Conservation (phyloP, 2,888 invertebrate genomes). For the Cerceris rybyensis region DNA sequence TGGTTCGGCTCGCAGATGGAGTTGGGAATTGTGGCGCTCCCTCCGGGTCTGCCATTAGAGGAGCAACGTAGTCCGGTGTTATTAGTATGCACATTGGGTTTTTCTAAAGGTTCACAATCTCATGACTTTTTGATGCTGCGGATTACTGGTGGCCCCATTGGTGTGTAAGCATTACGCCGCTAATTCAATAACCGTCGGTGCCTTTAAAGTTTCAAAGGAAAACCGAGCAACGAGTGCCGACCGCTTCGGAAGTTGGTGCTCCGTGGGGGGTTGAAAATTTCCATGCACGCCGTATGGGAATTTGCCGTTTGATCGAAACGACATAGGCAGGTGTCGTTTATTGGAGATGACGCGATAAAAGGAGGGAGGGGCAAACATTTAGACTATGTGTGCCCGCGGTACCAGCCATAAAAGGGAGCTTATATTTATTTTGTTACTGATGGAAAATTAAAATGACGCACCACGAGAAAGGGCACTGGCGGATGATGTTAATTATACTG, state of each 20-base stretch:
- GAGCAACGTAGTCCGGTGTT: conserved; percentile 56
- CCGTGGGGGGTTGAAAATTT: background rate
- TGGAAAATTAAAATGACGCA: background rate
- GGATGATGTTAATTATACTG: conserved; percentile 24
- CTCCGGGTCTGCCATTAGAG: conserved; percentile 67
- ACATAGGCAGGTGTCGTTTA: background rate
- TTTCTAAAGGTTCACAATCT: conserved; percentile 44
- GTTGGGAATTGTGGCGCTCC: conserved; percentile 66
- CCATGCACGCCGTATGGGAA: background rate
- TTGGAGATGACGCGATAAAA: no score
- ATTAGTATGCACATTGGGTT: conserved; percentile 63
- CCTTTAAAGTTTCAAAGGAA: conserved; percentile 26
- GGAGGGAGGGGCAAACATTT: background rate
- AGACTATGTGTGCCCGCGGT: background rate
- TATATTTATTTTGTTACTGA: background rate
- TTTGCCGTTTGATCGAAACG: background rate
- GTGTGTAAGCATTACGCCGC: conserved; percentile 28
- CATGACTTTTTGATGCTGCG: conserved; percentile 56
- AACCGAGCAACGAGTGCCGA: conserved; percentile 18
- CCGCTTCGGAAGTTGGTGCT: conserved; percentile 1
- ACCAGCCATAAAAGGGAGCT: no score
- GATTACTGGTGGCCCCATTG: conserved; percentile 38
- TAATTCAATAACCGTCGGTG: conserved; percentile 50
- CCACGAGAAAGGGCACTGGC: background rate
- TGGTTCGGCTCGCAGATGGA: conserved; percentile 69